Base-by-base conservation (phyloP, 2,888 invertebrate genomes). In the Nymphalis urticae region DNA sequence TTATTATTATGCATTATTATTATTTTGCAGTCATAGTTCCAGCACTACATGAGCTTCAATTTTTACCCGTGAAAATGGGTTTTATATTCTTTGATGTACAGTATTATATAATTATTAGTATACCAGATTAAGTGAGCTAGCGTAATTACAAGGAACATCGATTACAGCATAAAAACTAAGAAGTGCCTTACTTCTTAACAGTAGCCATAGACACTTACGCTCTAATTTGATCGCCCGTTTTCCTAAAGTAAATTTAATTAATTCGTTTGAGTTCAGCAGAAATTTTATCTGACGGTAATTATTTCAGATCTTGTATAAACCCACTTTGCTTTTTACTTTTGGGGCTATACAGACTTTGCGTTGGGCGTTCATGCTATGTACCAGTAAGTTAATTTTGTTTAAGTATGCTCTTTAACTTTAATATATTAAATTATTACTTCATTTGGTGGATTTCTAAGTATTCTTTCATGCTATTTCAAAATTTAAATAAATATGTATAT, bases 11-110 rank as follows among this genome's bases (percentile, higher is more conserved):
- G 50, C 8, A 19, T 27, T 51, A 10, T 59, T 58, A 16, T 47
- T 51, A 19, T 67, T 77, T 82, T 80, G 6, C 78, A 87, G 87
- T 87, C 1, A 75, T 85, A 4, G 80, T 80, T n/a, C 87, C 86
- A 1, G 80, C 77, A 21, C 36, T 85, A 32, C 62, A 77, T 48
- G 72, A 76, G 4, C 87, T 86, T 65, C 32, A 77, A 73, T 71
- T 69, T 48, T 75, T 86, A 24, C 87, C 87, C 8, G 66, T 85
- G 64, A 83, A 85, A 48, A 85, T 86, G 85, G 84, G 87, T 77
- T 77, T 85, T 0, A 66, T 85, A 69, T 77, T 83, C 58, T 75
- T 87, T 48, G 84, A 87, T 69, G 73, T 79, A 1, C 77, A 78
- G 7, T 77, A 80, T 32, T 17, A 47, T 10, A n/a, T n/a, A n/a